These are phyloP conservation scores for Siniperca chuatsi DNA, from an alignment of 2,113 vertebrate genomes.

Conservation along the genomic window DNA sequence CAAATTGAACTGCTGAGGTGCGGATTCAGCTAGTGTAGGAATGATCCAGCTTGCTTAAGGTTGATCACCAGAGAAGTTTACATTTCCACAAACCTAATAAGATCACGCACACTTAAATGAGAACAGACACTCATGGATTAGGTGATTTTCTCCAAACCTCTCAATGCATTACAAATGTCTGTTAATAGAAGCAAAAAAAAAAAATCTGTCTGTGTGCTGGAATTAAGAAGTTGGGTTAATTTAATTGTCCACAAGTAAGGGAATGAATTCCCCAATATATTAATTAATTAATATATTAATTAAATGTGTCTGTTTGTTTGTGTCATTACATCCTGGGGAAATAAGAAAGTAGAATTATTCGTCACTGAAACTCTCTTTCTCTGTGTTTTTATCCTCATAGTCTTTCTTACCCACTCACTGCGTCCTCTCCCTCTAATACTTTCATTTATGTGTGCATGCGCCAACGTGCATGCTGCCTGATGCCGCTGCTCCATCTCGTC, in stretches of 20 bases:
- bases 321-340: slow-evolving; percentile 1
- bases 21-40: background rate
- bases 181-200: slow-evolving; percentile 13
- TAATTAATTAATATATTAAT: background rate
- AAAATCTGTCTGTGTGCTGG: too few relatives aligned
- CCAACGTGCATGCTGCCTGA: too few relatives aligned
- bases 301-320: slow-evolving; percentile 15
- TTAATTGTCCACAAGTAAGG: slow-evolving; percentile 3
- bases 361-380: background rate
- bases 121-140: slow-evolving; percentile 5
- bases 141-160: background rate
- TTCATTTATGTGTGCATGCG: background rate
- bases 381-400: background rate
- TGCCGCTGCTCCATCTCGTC: too few relatives aligned
- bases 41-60: slow-evolving; percentile 12
- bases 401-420: background rate
- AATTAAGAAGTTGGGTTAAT: slow-evolving; percentile 16
- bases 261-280: background rate
- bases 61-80: slow-evolving; percentile 25
- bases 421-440: background rate
- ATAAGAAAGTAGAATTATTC: background rate
- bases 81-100: slow-evolving; percentile 10
- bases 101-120: slow-evolving; percentile 20
- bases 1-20: slow-evolving; percentile 1
- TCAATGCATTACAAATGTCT: background rate